Evolutionary conservation across 53 echinoderm and acorn worm genomes (phyloP), one percentile per base, ranked within the genome.

Genomic region (Zoroaster sp.): DNA sequence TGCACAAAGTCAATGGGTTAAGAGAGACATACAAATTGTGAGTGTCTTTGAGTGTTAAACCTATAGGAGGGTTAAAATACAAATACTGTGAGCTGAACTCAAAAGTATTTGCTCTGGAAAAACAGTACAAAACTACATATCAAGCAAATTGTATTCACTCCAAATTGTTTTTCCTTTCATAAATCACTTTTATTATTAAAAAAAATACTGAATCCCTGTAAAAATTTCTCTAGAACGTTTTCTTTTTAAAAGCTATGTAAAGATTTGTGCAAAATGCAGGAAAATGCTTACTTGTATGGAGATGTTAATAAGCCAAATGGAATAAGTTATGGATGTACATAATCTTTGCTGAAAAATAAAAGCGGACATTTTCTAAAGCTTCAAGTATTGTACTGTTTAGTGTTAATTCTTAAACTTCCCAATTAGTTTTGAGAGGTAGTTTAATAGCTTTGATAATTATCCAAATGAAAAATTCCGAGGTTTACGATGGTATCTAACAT

Each of bases 241-340:
- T 46, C 7, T 47, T 83, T 40, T 69, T 51, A 34, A 49, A 35
- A 34, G 51, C 30, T 53, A 51, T 52, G 25, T 74, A 28, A 28
- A 74, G 40, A 53, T 51, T 32, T 77, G 51, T 77, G 63, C 28
- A 59, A 59, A 59, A 9, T 25, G 21, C 8, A 59, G 11, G 63
- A 59, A 59, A 59, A 21, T 28, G 63, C 40, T n/a, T n/a, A n/a
- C n/a, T 39, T 43, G 74, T 44, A 9, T 74, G 38, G 42, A 38
- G 38, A 74, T 38, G 71, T 74, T 69, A 4, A 51, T 9, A 45
- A 69, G 83, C 46, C 12, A 44, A 68, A 40, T 83, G 59, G 30
- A 79, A 59, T 79, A 40, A 54, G 59, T 63, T 37, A 63, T 31
- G 46, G 83, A 40, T 83, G 83, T 83, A 83, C 20, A 83, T 83